Evolutionary conservation across 2,113 vertebrate genomes (phyloP).

Genomic region (Plecturocebus donacophilus): DNA sequence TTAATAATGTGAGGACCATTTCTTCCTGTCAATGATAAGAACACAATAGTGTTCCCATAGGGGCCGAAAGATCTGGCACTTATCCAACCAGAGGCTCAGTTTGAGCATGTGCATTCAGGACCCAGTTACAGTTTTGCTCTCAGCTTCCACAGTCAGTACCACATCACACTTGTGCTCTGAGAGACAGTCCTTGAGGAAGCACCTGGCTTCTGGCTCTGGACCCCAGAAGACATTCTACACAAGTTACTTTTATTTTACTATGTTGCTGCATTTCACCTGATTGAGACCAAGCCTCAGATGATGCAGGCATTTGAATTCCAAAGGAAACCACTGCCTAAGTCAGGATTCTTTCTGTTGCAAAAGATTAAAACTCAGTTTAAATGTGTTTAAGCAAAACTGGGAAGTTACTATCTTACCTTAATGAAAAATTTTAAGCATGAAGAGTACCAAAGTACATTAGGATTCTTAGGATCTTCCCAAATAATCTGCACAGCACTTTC

Average conservation of each 20-base stretch:
- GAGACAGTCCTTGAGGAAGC: not conserved
- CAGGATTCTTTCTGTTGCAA: not conserved
- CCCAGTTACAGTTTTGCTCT: not conserved
- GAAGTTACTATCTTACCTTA: not conserved
- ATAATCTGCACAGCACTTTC: not conserved
- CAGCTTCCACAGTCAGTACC: not conserved
- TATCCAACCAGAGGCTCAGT: not conserved
- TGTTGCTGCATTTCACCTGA: not conserved
- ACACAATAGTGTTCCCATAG: not conserved
- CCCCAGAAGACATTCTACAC: not conserved
- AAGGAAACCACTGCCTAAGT: not conserved
- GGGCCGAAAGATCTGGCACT: not conserved
- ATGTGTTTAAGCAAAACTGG: conserved; percentile 3
- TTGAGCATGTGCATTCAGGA: not conserved
- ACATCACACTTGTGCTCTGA: not conserved
- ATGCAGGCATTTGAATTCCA: not conserved
- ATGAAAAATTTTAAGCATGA: conserved; percentile 13
- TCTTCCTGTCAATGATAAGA: conserved; percentile 16
- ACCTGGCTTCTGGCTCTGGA: not conserved
- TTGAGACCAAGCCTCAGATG: not conserved
- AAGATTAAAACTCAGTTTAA: not conserved
- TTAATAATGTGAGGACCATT: not conserved
- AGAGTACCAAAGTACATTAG: not conserved
- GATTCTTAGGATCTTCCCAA: not conserved
- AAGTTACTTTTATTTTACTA: no score